phyloP scores from a whole-genome alignment of 2,888 invertebrate species.

The Eristalinus aeneus region DNA sequence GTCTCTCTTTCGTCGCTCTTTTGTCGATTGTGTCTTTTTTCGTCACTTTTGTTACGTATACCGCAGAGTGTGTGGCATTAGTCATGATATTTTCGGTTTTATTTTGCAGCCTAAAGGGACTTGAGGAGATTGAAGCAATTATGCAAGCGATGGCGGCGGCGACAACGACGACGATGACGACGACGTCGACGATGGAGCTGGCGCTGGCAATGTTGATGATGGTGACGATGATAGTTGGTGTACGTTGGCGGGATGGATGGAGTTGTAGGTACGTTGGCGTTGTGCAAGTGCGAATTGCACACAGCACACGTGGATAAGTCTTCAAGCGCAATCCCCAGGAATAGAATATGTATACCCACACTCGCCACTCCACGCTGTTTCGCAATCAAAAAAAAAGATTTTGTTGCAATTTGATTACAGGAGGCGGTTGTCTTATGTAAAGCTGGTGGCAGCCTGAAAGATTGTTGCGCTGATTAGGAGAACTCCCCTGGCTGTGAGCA shows the following conservation, averaged over 20 bases:
- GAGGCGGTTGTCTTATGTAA: constrained; percentile 36
- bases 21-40: not conserved
- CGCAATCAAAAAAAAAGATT: constrained; percentile 23
- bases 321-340: not conserved
- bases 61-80: constrained; percentile 52
- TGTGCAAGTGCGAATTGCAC: constrained; percentile 51
- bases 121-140: constrained; percentile 52
- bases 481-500: not conserved
- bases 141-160: constrained; percentile 29
- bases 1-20: constrained; percentile 4
- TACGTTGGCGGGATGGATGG: not conserved
- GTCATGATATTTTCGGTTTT: constrained; percentile 36
- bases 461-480: constrained; percentile 32
- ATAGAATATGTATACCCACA: not conserved
- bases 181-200: constrained; percentile 12
- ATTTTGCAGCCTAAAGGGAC: constrained; percentile 56
- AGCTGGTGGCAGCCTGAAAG: constrained; percentile 3
- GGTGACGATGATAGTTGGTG: constrained; percentile 3
- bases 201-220: too few relatives aligned
- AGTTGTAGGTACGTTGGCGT: constrained; percentile 10
- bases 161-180: not conserved
- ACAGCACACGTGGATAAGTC: constrained; percentile 31
- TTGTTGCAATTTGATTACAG: constrained; percentile 47
- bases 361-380: not conserved
- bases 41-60: constrained; percentile 58